Percentiles rank a stretch among this genome's conserved stretches.
These are phyloP conservation scores for Leptinotarsa lineolata DNA, from an alignment of 1,140 invertebrate species.

Conservation along the genomic window DNA sequence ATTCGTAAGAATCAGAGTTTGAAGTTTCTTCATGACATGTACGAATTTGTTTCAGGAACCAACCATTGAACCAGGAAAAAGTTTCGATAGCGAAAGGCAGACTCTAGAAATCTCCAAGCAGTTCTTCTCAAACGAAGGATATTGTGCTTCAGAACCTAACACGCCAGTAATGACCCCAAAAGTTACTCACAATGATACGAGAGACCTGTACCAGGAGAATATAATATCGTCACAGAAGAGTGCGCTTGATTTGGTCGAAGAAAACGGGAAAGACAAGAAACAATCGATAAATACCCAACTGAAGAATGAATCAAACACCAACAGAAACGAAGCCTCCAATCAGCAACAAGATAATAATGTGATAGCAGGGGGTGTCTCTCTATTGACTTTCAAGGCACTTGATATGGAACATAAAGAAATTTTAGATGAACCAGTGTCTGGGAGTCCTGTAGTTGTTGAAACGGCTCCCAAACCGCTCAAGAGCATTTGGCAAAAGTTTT, in stretches of 20 bases:
- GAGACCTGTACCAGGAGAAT: neutral
- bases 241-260: neutral
- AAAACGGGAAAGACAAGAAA: neutral
- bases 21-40: too few relatives aligned
- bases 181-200: neutral
- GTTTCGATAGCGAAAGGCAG: too few relatives aligned
- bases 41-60: too few relatives aligned
- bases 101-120: neutral
- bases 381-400: neutral
- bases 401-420: neutral
- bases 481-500: constrained; percentile 44
- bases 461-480: neutral
- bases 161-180: neutral
- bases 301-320: neutral
- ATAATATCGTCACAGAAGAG: neutral
- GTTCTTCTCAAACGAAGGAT: constrained; percentile 10
- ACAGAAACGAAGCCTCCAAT: neutral
- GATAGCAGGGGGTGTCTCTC: neutral
- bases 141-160: neutral
- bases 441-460: neutral
- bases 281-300: neutral
- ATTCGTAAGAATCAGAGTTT: too few relatives aligned
- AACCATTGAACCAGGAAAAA: too few relatives aligned
- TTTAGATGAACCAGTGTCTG: neutral
- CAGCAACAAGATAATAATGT: neutral